These are phyloP conservation scores for Drosophila tsacasi DNA, from an alignment of 1,140 invertebrate genomes.

Conservation along the genomic window DNA sequence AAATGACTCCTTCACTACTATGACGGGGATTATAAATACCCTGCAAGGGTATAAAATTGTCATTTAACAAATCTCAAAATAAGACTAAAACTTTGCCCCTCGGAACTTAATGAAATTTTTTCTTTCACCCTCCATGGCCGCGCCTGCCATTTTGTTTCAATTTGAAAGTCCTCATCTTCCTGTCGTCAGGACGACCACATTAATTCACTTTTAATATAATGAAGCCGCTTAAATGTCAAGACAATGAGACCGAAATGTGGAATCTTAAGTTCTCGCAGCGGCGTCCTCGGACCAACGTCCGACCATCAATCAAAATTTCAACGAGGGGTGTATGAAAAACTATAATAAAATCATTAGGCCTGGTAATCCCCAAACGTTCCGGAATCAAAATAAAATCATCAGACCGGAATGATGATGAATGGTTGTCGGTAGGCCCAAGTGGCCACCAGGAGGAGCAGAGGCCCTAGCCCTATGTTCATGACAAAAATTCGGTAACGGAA, in stretches of 20 bases:
- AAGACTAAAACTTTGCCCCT: conserved; percentile 10
- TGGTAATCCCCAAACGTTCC: conserved; percentile 76
- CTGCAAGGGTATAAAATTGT: background rate
- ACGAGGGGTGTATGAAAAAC: conserved; percentile 60
- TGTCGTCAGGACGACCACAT: conserved; percentile 37
- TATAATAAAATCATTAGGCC: conserved; percentile 82
- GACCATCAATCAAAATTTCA: conserved; percentile 68
- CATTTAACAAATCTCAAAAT: conserved; percentile 14
- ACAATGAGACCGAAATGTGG: conserved; percentile 38
- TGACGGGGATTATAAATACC: too few species aligned
- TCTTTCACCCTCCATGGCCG: background rate
- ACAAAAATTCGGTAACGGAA: conserved; percentile 48
- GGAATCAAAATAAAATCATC: conserved; percentile 82
- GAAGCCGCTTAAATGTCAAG: conserved; percentile 51
- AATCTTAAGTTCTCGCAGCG: background rate
- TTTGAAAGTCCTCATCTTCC: conserved; percentile 13
- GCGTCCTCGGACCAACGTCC: conserved; percentile 7
- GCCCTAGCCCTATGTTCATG: conserved; percentile 37
- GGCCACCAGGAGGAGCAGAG: conserved; percentile 30
- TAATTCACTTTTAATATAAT: conserved; percentile 58
- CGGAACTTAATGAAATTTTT: conserved; percentile 14
- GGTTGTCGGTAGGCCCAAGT: conserved; percentile 44
- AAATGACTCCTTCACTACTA: too few species aligned
- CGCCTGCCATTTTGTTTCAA: conserved; percentile 35
- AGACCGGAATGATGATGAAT: conserved; percentile 78